phyloP scores from a whole-genome alignment of 2,888 invertebrate species.

The Lithosia quadra region DNA sequence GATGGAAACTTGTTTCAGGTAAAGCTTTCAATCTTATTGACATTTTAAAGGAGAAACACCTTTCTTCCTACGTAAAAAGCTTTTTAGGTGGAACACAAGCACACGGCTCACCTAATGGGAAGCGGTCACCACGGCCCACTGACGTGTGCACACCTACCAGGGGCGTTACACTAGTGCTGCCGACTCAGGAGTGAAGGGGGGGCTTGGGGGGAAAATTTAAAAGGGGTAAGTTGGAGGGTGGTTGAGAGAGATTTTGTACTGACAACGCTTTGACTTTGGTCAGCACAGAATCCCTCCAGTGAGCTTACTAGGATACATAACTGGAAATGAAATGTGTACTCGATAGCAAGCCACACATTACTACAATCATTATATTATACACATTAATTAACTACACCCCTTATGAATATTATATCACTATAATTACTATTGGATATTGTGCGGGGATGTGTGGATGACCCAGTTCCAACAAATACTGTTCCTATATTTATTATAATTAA shows the following conservation, averaged over 20 bases:
- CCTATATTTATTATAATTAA: slow-evolving; percentile 4
- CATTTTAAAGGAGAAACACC: slow-evolving; percentile 4
- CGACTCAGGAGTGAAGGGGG: too few species aligned
- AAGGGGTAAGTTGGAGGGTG: too few species aligned
- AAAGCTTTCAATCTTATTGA: slow-evolving; percentile 3
- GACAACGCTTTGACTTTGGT: too few species aligned
- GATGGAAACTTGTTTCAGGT: slow-evolving; percentile 4
- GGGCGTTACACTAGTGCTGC: too few species aligned
- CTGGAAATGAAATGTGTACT: not conserved
- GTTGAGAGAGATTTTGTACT: too few species aligned
- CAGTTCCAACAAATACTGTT: not conserved
- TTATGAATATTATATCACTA: not conserved
- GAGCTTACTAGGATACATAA: not conserved
- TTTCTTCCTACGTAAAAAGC: not conserved
- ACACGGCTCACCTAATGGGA: too few species aligned
- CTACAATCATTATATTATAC: too few species aligned
- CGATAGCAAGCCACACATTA: not conserved
- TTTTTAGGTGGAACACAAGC: too few species aligned
- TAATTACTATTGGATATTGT: not conserved
- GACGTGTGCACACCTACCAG: too few species aligned
- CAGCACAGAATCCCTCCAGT: too few species aligned
- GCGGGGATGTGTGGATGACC: not conserved
- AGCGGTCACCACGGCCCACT: too few species aligned
- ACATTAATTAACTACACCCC: not conserved
- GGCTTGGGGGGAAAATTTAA: too few species aligned